A percentile compares a stretch with the other conserved stretches of the same genome.
Conservation (phyloP, 1,140 invertebrate species). For the Aphelinus certus region DNA sequence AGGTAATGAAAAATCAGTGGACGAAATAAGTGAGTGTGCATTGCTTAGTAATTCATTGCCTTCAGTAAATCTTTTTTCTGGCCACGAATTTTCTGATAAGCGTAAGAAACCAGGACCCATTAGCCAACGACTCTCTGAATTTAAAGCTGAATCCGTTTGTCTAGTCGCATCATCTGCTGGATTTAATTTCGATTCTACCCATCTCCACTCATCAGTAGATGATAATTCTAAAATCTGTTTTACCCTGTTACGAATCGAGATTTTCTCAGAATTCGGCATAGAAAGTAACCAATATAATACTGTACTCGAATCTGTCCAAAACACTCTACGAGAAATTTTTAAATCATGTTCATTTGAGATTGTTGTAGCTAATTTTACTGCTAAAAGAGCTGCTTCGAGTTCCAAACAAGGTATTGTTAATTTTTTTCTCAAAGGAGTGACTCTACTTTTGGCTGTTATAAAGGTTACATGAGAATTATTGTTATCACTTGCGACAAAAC, state of each 20-base stretch:
- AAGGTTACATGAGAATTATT: not conserved
- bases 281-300: slow-evolving; percentile 11
- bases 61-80: too few species aligned
- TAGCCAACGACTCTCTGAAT: slow-evolving; percentile 36
- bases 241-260: slow-evolving; percentile 58
- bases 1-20: too few species aligned
- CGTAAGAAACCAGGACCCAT: slow-evolving; percentile 29
- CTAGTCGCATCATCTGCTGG: slow-evolving; percentile 46
- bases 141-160: not conserved
- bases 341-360: not conserved
- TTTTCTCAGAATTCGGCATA: slow-evolving; percentile 47
- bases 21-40: too few species aligned
- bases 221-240: slow-evolving; percentile 52
- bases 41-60: too few species aligned
- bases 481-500: not conserved
- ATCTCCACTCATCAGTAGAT: slow-evolving; percentile 40
- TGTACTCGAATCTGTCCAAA: not conserved
- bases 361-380: not conserved
- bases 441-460: not conserved
- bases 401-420: not conserved
- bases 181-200: slow-evolving; percentile 46
- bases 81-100: not conserved
- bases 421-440: not conserved
- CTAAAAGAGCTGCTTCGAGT: slow-evolving; percentile 1
- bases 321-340: not conserved